Base-by-base conservation (phyloP, 1,140 invertebrate species). In the Neotoxoptera formosana region DNA sequence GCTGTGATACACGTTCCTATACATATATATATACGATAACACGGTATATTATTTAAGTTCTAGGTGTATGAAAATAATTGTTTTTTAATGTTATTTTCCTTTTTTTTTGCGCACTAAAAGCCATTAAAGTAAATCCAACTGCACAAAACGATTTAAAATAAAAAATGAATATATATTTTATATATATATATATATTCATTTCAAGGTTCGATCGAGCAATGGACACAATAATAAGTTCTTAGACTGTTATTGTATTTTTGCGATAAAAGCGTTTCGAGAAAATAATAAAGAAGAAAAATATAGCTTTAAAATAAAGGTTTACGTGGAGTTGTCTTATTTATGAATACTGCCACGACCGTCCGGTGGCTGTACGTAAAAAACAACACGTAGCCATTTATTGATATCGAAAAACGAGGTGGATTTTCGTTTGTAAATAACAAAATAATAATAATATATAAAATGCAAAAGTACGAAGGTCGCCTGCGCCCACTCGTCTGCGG, bases 291-390 rank as follows among this genome's bases (percentile, higher is more conserved):
- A 83, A 83, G 20, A 83, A 83, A 83, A 36, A 81, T 81, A 36
- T 41, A 41, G 36, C 21, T 83, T 36, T 83, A 41, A 83, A 83
- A 83, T 83, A 83, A 83, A 83, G 60, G 81, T 83, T 83, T 83
- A 83, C 9, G 34, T 23, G 21, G 8, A 36, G 36, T 83, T 83
- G 7, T 81, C 17, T 83, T 83, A 83, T 83, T 83, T 83, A 83
- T 83, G 81, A 83, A 83, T 83, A 41, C 34, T 41, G 81, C 34
- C 34, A 83, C 21, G 2, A 83, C 34, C 81, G 81, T 83, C 81
- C 2, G 81, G 21, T 3, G 8, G 7, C 81, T 83, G 8, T 7
- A 83, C 21, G 36, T 83, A 83, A 83, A 83, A 41, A 41, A 83
- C 21, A 41, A 83, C 81, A 36, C 34, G n/a, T 83, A 41, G 17